Base-by-base conservation (phyloP, 2,797 vertebrate genomes). In the Sebastes itinus region DNA sequence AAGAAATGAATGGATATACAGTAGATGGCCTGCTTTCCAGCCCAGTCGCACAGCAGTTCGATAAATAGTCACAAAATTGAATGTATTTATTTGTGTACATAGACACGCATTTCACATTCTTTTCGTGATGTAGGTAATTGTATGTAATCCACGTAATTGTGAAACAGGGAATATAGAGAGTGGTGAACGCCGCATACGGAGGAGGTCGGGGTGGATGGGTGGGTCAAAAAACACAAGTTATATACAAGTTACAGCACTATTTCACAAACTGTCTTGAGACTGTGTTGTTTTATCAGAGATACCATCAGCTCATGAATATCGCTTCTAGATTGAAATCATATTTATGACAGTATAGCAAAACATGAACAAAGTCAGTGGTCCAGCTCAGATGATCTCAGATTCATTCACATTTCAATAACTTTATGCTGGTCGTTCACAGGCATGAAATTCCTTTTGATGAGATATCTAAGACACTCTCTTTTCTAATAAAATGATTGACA, bases 1-100 rank as follows among this genome's bases (percentile, higher is more conserved):
- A n/a, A n/a, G 10, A 55, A 55, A 55, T 55, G 0, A n/a, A 54
- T 54, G 52, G 0, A 0, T 55, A 55, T 22, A 55, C n/a, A 55
- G 52, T 55, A 55, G n/a, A 55, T 22, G 4, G 46, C 2, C 46
- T 52, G 46, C 18, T n/a, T 20, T 52, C 46, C 46, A 52, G 46
- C 18, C 46, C 18, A n/a, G 18, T 20, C 7, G 2, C 46, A n/a
- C 18, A 52, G 46, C 46, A n/a, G 46, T 52, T 4, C 4, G 4
- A n/a, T 20, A 52, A 52, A 20, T 18, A 20, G 42, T 49, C 4
- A 20, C 42, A 49, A 4, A 18, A 52, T 52, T 52, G 7, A 20
- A 49, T 9, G 46, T 49, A 49, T 4, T 20, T 18, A 49, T 49
- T 49, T 20, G 18, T 49, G 46, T 2, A 49, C 46, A 49, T 49